These are phyloP conservation scores for Spea multiplicata DNA, from an alignment of 2,113 vertebrate genomes.

Conservation along the genomic window DNA sequence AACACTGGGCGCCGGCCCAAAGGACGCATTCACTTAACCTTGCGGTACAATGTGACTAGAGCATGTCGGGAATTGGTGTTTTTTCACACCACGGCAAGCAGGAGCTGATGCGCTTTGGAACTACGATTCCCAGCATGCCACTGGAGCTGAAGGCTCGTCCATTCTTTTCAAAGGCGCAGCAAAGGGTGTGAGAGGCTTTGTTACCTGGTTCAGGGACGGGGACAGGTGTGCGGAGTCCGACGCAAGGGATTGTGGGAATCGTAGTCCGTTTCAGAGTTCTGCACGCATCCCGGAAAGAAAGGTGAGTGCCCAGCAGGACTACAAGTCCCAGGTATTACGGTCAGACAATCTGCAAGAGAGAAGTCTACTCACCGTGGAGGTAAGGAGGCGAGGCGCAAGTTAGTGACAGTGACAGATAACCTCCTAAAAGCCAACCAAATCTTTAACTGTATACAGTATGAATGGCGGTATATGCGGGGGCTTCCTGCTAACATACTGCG, in stretches of 20 bases:
- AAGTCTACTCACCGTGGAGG: neutral
- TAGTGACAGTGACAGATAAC: neutral
- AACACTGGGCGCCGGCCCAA: slow-evolving; percentile 24
- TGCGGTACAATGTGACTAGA: neutral
- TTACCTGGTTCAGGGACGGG: slow-evolving; percentile 46
- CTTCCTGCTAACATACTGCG: too few species aligned
- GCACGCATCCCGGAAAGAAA: neutral
- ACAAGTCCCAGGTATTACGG: slow-evolving; percentile 50
- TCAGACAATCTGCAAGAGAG: neutral
- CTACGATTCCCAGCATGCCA: slow-evolving; percentile 50
- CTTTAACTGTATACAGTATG: too few species aligned
- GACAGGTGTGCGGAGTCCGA: slow-evolving; percentile 38
- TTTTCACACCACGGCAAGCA: neutral
- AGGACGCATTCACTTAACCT: neutral
- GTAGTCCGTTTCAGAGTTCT: accelerated
- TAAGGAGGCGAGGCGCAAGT: neutral
- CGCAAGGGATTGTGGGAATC: slow-evolving; percentile 21
- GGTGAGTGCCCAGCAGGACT: slow-evolving; percentile 44
- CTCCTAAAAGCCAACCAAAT: too few species aligned
- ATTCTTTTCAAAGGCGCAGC: neutral
- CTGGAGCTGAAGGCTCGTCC: accelerated
- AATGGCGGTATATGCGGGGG: too few species aligned
- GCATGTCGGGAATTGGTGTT: slow-evolving; percentile 48
- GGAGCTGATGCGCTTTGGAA: neutral
- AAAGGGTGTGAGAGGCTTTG: neutral